phyloP scores from a whole-genome alignment of 2,113 vertebrate species.

The Gnathonemus longibarbis region DNA sequence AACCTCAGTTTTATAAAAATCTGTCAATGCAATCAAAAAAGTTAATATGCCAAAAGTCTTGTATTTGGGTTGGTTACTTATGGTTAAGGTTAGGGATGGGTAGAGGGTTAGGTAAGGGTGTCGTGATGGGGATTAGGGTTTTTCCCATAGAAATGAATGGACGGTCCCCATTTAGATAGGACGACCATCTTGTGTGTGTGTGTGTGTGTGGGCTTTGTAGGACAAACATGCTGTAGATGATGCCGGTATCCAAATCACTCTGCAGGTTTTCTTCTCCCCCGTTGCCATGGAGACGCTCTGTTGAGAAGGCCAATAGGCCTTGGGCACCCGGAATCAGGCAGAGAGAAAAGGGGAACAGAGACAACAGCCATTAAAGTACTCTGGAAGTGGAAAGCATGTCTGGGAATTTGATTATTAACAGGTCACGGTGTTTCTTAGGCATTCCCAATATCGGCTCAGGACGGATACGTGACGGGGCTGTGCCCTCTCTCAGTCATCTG shows the following conservation, averaged over 20 bases:
- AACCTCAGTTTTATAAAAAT: no score
- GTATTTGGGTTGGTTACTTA: no score
- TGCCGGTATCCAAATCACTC: slow-evolving; percentile 5
- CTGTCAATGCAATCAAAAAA: no score
- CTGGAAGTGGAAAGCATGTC: not conserved
- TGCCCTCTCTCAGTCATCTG: not conserved
- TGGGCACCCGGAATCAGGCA: not conserved
- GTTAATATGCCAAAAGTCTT: no score
- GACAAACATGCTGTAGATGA: not conserved
- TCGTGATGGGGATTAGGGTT: no score
- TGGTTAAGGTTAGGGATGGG: no score
- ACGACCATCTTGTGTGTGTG: not conserved
- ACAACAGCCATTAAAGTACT: not conserved
- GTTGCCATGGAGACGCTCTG: slow-evolving; percentile 26
- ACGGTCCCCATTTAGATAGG: not conserved
- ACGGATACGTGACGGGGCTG: not conserved
- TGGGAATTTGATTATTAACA: not conserved
- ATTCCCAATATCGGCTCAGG: not conserved
- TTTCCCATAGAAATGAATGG: not conserved
- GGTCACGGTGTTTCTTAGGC: not conserved
- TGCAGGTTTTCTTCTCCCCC: slow-evolving; percentile 18
- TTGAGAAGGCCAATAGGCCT: slow-evolving; percentile 19
- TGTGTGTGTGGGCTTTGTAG: not conserved
- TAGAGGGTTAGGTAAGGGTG: no score
- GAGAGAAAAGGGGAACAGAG: not conserved